A percentile compares a stretch with the other conserved stretches of the same genome.
phyloP scores from a whole-genome alignment of 2,888 invertebrate species.

The Acleris emargana region DNA sequence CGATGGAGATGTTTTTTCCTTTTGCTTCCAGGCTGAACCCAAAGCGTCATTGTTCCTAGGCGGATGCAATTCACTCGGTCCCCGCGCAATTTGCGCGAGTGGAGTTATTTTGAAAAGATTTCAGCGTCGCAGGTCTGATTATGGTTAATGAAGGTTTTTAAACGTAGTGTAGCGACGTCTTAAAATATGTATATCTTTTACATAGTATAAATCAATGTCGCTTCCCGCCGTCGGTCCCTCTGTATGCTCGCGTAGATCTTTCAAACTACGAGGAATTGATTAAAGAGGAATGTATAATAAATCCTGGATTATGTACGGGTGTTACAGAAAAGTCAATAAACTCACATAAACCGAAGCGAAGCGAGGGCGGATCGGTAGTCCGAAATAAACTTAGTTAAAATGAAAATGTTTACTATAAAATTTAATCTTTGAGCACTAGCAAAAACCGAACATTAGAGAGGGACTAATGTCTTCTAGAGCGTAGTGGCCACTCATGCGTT shows the following conservation, averaged over 20 bases:
- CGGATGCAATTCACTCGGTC: slow-evolving; percentile 81
- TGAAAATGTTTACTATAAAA: no score
- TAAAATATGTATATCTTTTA: background rate
- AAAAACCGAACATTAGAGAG: background rate
- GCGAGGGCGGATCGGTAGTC: no score
- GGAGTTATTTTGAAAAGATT: slow-evolving; percentile 76
- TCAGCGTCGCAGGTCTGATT: slow-evolving; percentile 54
- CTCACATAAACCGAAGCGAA: no score
- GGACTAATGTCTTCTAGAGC: slow-evolving; percentile 22
- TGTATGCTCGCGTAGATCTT: no score
- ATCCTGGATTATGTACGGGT: no score
- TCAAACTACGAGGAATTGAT: no score
- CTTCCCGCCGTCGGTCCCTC: no score
- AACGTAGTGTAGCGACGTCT: background rate
- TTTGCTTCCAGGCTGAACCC: slow-evolving; percentile 67
- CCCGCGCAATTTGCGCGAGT: slow-evolving; percentile 79
- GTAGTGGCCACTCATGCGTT: slow-evolving; percentile 26
- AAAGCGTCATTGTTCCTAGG: slow-evolving; percentile 78
- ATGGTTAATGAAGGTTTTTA: slow-evolving; percentile 52
- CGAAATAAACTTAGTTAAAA: background rate
- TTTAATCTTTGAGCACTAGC: background rate
- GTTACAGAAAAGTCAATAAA: no score
- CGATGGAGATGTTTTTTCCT: slow-evolving; percentile 67
- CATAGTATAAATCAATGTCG: no score
- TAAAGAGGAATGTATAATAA: no score